Evolutionary conservation across 1,140 invertebrate species (phyloP).

Genomic region (Pseudomyrmex flavicornis): DNA sequence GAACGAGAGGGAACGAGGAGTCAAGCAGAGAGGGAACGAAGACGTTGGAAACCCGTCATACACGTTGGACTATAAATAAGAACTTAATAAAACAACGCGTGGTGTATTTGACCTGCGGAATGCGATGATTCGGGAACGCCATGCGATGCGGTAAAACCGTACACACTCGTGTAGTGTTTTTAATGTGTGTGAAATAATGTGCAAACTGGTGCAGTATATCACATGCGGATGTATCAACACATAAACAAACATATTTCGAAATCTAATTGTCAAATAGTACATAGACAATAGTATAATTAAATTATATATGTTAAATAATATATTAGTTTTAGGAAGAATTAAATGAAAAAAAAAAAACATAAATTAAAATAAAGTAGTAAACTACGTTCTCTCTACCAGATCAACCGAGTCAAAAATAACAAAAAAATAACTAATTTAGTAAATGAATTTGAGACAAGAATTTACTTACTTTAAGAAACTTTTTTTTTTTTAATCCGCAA

Average conservation of each 20-base stretch:
- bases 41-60: constrained; percentile 29
- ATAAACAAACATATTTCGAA: not conserved
- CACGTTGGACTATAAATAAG: constrained; percentile 66
- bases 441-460: no score
- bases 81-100: constrained; percentile 64
- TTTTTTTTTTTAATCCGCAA: no score
- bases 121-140: not conserved
- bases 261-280: not conserved
- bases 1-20: not conserved
- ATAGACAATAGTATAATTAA: not conserved
- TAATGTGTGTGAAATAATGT: not conserved
- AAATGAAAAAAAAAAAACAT: not conserved
- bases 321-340: not conserved
- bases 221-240: not conserved
- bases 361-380: not conserved
- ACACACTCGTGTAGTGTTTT: constrained; percentile 14
- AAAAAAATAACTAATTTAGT: no score
- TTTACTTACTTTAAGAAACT: no score
- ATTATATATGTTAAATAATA: not conserved
- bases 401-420: no score
- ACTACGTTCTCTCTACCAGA: no score
- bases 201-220: not conserved
- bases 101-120: constrained; percentile 61
- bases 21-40: not conserved
- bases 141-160: constrained; percentile 17